A percentile compares a stretch with the other conserved stretches of the same genome.
Conservation (phyloP, 2,113 vertebrate genomes). For the Indicator indicator region DNA sequence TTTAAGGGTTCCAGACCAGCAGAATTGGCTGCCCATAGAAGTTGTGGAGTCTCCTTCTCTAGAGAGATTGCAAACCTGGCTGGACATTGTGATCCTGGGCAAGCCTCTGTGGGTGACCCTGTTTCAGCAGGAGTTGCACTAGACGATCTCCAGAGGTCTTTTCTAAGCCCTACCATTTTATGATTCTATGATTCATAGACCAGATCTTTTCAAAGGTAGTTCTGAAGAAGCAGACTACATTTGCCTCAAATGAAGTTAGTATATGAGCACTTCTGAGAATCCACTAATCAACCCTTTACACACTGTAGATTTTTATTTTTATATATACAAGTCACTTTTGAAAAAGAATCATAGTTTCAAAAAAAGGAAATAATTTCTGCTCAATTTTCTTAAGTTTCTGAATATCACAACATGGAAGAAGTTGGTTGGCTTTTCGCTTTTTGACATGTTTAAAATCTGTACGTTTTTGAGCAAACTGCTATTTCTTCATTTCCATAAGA, state of each 20-base stretch:
- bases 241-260: not conserved
- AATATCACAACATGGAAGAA: not conserved
- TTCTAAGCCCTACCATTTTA: too few relatives aligned
- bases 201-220: not conserved
- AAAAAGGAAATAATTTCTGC: not conserved
- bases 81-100: too few relatives aligned
- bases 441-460: conserved; percentile 53
- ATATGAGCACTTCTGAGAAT: not conserved
- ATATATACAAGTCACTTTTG: not conserved
- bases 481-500: conserved; percentile 73
- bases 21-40: too few relatives aligned
- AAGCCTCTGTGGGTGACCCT: too few relatives aligned
- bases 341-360: not conserved
- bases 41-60: too few relatives aligned
- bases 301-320: rapidly evolving
- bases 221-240: not conserved
- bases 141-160: too few relatives aligned
- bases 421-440: not conserved
- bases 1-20: too few relatives aligned
- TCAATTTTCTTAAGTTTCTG: not conserved
- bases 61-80: too few relatives aligned
- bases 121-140: too few relatives aligned
- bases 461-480: conserved; percentile 37
- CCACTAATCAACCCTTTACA: not conserved
- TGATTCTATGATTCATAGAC: not conserved